Evolutionary conservation across 2,888 invertebrate genomes (phyloP).

Genomic region (Acheta domesticus): DNA sequence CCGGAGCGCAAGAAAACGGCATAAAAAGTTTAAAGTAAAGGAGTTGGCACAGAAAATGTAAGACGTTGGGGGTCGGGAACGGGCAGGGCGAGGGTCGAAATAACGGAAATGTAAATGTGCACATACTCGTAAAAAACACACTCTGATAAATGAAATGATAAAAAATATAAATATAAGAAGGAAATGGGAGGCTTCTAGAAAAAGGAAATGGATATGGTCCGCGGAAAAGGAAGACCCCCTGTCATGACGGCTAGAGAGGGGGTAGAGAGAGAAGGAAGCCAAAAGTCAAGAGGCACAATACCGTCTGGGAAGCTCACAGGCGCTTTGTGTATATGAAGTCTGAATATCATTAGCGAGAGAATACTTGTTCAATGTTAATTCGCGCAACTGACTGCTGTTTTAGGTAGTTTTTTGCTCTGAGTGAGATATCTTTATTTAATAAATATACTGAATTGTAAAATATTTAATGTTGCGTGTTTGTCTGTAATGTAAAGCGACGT

Average conservation of each 20-base stretch:
- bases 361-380: no score
- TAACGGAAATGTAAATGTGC: conserved; percentile 11
- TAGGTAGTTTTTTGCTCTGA: no score
- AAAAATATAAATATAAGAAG: conserved; percentile 6
- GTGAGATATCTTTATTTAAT: no score
- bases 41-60: conserved; percentile 18
- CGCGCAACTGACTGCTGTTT: no score
- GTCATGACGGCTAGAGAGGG: not conserved
- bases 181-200: not conserved
- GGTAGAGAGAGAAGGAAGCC: not conserved
- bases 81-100: not conserved
- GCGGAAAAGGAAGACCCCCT: not conserved
- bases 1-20: not conserved
- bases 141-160: conserved; percentile 11
- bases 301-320: no score
- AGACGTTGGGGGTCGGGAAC: not conserved
- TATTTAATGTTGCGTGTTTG: no score
- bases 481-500: no score
- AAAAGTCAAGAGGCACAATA: not conserved
- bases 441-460: no score
- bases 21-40: not conserved
- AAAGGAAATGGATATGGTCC: conserved; percentile 7
- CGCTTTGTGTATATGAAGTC: no score
- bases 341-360: no score
- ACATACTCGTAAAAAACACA: conserved; percentile 18